A percentile compares a stretch with the other conserved stretches of the same genome.
Conservation (phyloP, 2,888 invertebrate species). For the Osmoderma eremita region DNA sequence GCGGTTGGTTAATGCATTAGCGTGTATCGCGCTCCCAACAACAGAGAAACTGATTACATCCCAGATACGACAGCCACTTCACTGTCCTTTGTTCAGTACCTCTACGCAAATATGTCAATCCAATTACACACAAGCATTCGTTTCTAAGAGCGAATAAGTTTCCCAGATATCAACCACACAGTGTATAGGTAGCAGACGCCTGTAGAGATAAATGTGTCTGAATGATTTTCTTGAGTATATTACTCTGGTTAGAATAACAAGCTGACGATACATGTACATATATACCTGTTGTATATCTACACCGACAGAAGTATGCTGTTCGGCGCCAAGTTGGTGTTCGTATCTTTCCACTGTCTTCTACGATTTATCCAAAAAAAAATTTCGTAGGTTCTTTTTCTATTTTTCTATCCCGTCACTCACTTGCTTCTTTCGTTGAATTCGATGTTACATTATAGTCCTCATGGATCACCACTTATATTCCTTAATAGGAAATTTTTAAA, state of each 20-base stretch:
- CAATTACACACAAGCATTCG: slow-evolving; percentile 39
- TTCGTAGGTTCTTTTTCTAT: no score
- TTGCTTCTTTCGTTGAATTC: no score
- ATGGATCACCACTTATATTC: no score
- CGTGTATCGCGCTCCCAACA: slow-evolving; percentile 55
- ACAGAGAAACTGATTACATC: slow-evolving; percentile 54
- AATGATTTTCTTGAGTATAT: background rate
- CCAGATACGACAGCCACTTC: slow-evolving; percentile 53
- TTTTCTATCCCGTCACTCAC: no score
- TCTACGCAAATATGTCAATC: slow-evolving; percentile 46
- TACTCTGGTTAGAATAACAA: background rate
- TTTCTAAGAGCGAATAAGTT: slow-evolving; percentile 2
- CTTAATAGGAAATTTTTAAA: no score
- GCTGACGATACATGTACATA: no score
- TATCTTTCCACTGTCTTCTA: no score
- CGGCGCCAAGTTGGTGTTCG: no score
- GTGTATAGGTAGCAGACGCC: slow-evolving; percentile 1
- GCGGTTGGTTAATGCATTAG: slow-evolving; percentile 55
- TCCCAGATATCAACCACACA: slow-evolving; percentile 5
- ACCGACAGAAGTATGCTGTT: no score
- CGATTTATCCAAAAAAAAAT: no score
- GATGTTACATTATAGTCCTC: no score
- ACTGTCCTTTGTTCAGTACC: slow-evolving; percentile 51
- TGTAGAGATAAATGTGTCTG: slow-evolving; percentile 4
- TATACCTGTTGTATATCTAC: no score